Conservation (phyloP, 2,888 invertebrate species). For the Leuctra nigra region DNA sequence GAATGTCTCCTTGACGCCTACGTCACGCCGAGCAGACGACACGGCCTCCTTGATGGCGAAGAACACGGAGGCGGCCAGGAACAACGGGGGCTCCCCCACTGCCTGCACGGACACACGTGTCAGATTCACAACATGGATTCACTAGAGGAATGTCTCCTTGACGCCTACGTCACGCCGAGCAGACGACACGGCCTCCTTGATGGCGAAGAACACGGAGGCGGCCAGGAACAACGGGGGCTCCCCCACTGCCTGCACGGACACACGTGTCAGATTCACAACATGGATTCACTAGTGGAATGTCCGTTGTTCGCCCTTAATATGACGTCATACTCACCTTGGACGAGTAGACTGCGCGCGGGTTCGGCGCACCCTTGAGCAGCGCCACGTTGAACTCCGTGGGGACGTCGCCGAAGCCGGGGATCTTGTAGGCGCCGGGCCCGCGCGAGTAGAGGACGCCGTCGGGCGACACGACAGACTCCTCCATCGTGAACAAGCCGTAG, state of each 20-base stretch:
- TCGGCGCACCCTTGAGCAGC: conserved; percentile 81
- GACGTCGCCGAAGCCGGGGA: too few species aligned
- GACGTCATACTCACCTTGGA: conserved; percentile 94
- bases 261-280: not conserved
- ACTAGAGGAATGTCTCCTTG: too few species aligned
- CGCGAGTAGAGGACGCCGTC: conserved; percentile 72
- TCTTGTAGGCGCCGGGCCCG: conserved; percentile 95
- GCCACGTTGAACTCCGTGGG: conserved; percentile 90
- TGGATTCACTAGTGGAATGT: not conserved
- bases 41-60: conserved; percentile 90
- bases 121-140: not conserved
- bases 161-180: conserved; percentile 66
- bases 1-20: conserved; percentile 48
- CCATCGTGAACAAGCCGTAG: conserved; percentile 84
- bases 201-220: too few species aligned
- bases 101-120: conserved; percentile 52
- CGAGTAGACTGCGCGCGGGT: conserved; percentile 87
- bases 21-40: conserved; percentile 65
- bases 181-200: conserved; percentile 73
- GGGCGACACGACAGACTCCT: conserved; percentile 83
- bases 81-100: conserved; percentile 92
- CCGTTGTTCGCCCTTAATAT: conserved; percentile 47
- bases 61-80: conserved; percentile 77
- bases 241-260: conserved; percentile 71
- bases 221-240: conserved; percentile 93